A percentile compares a stretch with the other conserved stretches of the same genome.
Evolutionary conservation across 2,113 vertebrate species (phyloP).

Genomic region (Eudorcas thomsonii): DNA sequence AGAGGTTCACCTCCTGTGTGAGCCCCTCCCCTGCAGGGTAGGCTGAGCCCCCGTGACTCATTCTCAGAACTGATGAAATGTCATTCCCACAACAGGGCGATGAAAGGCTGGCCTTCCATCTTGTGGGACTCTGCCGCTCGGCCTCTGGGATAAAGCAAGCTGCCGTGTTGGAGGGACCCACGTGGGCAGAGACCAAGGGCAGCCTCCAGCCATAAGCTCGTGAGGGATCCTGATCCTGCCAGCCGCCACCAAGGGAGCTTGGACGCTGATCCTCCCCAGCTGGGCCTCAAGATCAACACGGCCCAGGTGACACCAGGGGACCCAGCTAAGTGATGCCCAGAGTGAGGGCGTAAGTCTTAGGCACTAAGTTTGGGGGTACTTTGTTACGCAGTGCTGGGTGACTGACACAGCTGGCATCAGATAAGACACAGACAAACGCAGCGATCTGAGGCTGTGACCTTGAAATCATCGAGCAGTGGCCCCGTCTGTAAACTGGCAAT

Average conservation of each 20-base stretch:
- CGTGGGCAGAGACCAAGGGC: neutral
- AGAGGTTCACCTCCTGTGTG: rapidly evolving
- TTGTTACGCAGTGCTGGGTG: neutral
- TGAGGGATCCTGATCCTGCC: neutral
- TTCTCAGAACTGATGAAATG: neutral
- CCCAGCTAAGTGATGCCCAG: neutral
- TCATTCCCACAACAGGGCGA: rapidly evolving
- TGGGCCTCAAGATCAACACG: neutral
- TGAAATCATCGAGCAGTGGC: neutral
- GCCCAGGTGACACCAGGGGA: neutral
- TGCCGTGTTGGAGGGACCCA: neutral
- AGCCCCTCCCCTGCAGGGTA: too few relatives aligned
- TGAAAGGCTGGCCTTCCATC: rapidly evolving
- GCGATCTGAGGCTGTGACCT: neutral
- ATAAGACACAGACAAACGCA: rapidly evolving
- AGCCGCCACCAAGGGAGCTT: rapidly evolving
- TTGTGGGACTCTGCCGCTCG: rapidly evolving
- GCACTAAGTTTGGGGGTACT: neutral
- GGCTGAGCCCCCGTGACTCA: neutral
- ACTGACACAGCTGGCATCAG: neutral
- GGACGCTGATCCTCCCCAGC: neutral
- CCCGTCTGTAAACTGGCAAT: neutral
- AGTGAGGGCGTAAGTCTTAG: neutral
- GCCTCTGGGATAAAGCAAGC: neutral
- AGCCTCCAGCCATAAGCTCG: neutral